These are phyloP conservation scores for Helarctos malayanus DNA, from an alignment of 2,797 vertebrate genomes.

Conservation along the genomic window DNA sequence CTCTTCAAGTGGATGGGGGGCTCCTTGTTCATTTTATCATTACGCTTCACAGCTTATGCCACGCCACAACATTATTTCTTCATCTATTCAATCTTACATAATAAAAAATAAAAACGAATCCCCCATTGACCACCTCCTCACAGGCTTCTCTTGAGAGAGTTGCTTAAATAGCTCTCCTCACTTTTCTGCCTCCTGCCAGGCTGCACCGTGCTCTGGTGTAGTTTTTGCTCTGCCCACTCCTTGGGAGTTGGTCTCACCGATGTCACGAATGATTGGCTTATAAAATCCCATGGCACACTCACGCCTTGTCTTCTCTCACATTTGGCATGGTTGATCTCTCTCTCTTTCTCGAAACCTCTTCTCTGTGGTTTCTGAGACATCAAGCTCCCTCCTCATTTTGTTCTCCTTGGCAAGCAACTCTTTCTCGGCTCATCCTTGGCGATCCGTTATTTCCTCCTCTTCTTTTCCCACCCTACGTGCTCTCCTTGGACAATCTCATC, in stretches of 20 bases:
- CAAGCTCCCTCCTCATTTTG: neutral
- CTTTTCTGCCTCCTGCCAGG: neutral
- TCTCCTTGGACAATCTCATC: neutral
- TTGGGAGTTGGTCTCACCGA: neutral
- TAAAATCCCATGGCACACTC: rapidly evolving
- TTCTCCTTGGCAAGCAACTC: neutral
- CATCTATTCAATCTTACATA: neutral
- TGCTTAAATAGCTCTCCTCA: neutral
- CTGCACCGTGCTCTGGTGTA: rapidly evolving
- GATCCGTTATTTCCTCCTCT: too few relatives aligned
- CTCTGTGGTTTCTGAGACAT: neutral
- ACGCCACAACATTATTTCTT: neutral
- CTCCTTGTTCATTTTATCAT: neutral
- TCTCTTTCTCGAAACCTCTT: neutral
- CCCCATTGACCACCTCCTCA: neutral
- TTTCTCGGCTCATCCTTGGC: neutral
- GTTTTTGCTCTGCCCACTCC: neutral
- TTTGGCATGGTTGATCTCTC: too few relatives aligned
- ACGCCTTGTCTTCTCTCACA: neutral
- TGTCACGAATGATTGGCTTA: neutral
- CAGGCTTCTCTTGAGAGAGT: neutral
- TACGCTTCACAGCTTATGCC: neutral
- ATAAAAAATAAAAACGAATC: neutral
- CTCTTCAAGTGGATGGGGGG: neutral
- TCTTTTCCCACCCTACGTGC: too few relatives aligned